Base-by-base conservation (phyloP, 2,888 invertebrate genomes). In the Dolichomitus sp. region DNA sequence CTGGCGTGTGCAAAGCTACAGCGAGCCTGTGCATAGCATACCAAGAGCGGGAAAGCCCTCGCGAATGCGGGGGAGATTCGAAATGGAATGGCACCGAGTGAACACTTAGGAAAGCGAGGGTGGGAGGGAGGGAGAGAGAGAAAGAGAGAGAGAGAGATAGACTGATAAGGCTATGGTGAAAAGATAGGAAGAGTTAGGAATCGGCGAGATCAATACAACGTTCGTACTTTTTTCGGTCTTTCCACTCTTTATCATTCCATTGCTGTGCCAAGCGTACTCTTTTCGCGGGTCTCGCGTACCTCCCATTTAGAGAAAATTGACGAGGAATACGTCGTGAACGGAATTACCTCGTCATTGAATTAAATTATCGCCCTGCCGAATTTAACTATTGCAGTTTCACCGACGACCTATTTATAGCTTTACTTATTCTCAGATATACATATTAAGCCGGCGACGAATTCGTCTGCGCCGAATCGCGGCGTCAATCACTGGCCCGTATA, bases 141-240 rank as follows among this genome's bases (percentile, higher is more conserved):
- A 19, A 9, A 19, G 23, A 17, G 42, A 23, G 23, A 37, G 23
- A 48, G n/a, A 42, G 30, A 37, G 54, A 27, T 40, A 69, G 52
- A 42, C 65, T 54, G 78, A 78, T 66, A 37, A 42, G 82, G 65
- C 68, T 57, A 40, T 65, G 61, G 54, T 81, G 45, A 65, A 70
- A 66, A 61, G 61, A 80, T 65, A 54, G 72, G 65, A 73, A 23
- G 72, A 76, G 73, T 81, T 79, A 69, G 75, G 74, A 70, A 79
- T 79, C 74, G 63, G 75, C 89, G 89, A 90, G 92, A 93, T 93
- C 93, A 92, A 93, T 93, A 93, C 92, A 89, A 89, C 87, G 89
- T 87, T 84, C 84, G 84, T 85, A 82, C 85, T 78, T 84, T 86
- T 81, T 66, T 63, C 83, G 42, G 54, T 76, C 85, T 69, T 63